phyloP scores from a whole-genome alignment of 2,888 invertebrate genomes.

The Chloromyia formosa region DNA sequence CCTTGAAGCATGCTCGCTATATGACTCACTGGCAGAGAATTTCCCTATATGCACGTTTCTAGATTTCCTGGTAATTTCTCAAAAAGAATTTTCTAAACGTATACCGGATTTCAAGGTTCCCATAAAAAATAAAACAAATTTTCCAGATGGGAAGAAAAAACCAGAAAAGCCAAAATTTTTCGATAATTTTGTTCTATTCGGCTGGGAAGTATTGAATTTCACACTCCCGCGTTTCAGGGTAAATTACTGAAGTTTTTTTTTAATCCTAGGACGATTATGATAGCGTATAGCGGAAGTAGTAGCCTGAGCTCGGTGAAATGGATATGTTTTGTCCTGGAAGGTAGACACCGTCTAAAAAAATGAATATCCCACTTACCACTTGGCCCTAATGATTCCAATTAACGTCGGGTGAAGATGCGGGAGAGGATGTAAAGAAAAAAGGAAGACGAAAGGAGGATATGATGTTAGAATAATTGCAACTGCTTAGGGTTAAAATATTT shows the following conservation, averaged over 20 bases:
- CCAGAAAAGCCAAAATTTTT: not conserved
- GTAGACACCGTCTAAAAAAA: not conserved
- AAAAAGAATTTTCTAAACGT: not conserved
- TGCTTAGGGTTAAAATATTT: constrained; percentile 7
- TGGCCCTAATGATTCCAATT: constrained; percentile 59
- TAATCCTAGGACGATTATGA: not conserved
- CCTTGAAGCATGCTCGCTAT: not conserved
- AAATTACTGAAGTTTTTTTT: not conserved
- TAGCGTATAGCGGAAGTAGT: too few species aligned
- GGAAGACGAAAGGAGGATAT: constrained; percentile 31
- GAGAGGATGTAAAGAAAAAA: constrained; percentile 55
- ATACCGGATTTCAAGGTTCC: constrained; percentile 27
- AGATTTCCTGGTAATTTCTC: constrained; percentile 37
- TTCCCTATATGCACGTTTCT: constrained; percentile 34
- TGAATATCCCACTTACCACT: constrained; percentile 58
- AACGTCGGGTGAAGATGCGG: constrained; percentile 48
- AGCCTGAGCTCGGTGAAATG: not conserved
- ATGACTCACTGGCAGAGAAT: constrained; percentile 36
- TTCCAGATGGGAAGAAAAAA: not conserved
- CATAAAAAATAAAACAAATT: constrained; percentile 26
- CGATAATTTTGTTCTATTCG: not conserved
- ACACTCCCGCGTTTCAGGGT: not conserved
- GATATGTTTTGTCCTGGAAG: too few species aligned
- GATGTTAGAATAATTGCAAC: constrained; percentile 12
- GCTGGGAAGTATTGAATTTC: constrained; percentile 8